Evolutionary conservation across 2,113 vertebrate genomes (phyloP), one percentile per base, ranked within the genome.

Genomic region (Elachura formosa): DNA sequence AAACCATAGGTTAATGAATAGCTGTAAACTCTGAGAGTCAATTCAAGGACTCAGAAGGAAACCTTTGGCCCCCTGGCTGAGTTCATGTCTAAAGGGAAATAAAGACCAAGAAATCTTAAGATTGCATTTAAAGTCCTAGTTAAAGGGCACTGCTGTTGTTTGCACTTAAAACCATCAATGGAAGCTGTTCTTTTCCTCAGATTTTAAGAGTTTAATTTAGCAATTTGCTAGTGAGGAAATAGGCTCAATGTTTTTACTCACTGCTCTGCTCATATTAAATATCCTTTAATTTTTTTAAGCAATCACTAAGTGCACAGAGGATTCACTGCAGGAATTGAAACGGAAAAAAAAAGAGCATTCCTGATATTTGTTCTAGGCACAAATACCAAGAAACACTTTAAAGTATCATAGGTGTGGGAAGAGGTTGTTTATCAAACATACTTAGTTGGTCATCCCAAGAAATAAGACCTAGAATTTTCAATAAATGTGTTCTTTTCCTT

Each of bases 1-100:
- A 85, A 95, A 82, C 64, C 24, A 36, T 17, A 75, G 75, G 96
- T 91, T 96, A 96, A 94, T 88, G 87, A 91, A 77, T 33, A 94
- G 58, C 77, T 93, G 66, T 86, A 92, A 90, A 91, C 38, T 92
- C 87, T 64, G 10, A 69, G 55, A 76, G 68, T 59, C 45, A 55
- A 15, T 66, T 93, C 68, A 90, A 88, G 84, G 86, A 75, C 79
- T 73, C 72, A 73, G 90, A 73, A 56, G 31, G 36, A 89, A 96
- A 94, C 38, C 79, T 71, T 91, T 68, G 29, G 67, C 80, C 66
- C n/a, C 14, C 10, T 41, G 36, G 52, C 34, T 86, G 52, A 88
- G 54, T 66, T 38, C 46, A 48, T 40, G 41, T 81, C 82, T 84
- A 46, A 89, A 74, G 91, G 51, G 67, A 94, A 79, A 79, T 23